These are phyloP conservation scores for Rutpela maculata DNA, from an alignment of 2,888 invertebrate species.

Conservation along the genomic window DNA sequence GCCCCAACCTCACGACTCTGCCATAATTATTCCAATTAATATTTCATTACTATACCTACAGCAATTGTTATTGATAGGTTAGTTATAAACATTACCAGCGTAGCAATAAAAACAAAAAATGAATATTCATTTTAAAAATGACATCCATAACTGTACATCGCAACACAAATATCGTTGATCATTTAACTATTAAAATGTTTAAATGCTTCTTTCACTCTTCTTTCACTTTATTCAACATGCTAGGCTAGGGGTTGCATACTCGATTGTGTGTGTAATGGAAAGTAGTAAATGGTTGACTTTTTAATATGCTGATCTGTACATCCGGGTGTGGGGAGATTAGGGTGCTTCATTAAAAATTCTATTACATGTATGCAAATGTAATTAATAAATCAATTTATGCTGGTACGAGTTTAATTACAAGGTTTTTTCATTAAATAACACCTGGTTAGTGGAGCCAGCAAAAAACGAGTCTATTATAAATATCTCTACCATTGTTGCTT, in stretches of 20 bases:
- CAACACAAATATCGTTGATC: no score
- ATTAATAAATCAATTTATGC: constrained; percentile 35
- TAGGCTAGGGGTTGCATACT: constrained; percentile 1
- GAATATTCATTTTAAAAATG: no score
- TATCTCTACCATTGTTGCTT: neutral
- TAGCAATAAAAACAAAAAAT: no score
- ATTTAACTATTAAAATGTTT: neutral
- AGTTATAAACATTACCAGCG: no score
- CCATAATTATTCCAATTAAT: no score
- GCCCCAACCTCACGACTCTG: no score
- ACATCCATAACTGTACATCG: no score
- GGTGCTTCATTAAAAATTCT: constrained; percentile 32
- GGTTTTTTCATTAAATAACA: constrained; percentile 36
- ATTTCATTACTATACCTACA: no score
- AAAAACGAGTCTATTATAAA: constrained; percentile 14
- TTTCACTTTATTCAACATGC: neutral
- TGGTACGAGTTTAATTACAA: constrained; percentile 36
- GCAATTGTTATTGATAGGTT: no score
- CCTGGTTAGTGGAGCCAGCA: constrained; percentile 17
- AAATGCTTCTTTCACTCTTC: neutral
- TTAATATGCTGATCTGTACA: constrained; percentile 18
- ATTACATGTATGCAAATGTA: constrained; percentile 33
- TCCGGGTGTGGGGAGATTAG: constrained; percentile 19
- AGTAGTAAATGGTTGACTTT: constrained; percentile 1
- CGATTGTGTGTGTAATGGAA: neutral